A percentile compares a stretch with the other conserved stretches of the same genome.
These are phyloP conservation scores for Trichomalopsis sarcophagae DNA, from an alignment of 1,140 invertebrate genomes.

Conservation along the genomic window DNA sequence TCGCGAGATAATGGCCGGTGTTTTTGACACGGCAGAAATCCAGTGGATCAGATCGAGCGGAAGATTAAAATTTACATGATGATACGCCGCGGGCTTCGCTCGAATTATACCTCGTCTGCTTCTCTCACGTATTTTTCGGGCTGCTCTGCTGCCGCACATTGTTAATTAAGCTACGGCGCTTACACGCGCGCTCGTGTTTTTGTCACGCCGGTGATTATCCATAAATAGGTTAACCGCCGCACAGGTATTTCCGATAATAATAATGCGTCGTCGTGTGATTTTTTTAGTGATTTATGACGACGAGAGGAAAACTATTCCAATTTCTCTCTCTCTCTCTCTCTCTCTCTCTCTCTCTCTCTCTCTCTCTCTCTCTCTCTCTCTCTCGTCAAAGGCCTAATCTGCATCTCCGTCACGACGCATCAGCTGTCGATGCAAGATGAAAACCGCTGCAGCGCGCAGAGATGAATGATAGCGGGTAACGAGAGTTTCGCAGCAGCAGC, in stretches of 20 bases:
- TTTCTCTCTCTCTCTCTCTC: no score
- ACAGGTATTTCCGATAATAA: no score
- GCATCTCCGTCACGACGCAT: neutral
- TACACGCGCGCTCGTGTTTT: neutral
- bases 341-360: no score
- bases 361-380: no score
- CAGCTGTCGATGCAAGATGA: neutral
- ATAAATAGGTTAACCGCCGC: neutral
- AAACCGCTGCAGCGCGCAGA: neutral
- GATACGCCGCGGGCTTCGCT: neutral
- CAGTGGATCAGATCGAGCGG: neutral
- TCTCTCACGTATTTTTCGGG: neutral
- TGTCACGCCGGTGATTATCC: neutral
- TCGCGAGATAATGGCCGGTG: neutral
- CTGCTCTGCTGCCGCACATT: neutral
- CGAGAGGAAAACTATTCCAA: no score
- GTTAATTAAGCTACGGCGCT: slow-evolving; percentile 3
- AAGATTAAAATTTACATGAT: slow-evolving; percentile 42
- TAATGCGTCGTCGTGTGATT: no score
- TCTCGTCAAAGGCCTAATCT: no score
- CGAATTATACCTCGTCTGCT: neutral
- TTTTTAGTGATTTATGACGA: no score
- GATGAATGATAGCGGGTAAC: slow-evolving; percentile 15
- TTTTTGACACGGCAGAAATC: slow-evolving; percentile 30
- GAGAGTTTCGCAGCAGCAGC: neutral